Evolutionary conservation across 1,140 invertebrate genomes (phyloP), one percentile per base, ranked within the genome.

Genomic region (Drosophila mayri): DNA sequence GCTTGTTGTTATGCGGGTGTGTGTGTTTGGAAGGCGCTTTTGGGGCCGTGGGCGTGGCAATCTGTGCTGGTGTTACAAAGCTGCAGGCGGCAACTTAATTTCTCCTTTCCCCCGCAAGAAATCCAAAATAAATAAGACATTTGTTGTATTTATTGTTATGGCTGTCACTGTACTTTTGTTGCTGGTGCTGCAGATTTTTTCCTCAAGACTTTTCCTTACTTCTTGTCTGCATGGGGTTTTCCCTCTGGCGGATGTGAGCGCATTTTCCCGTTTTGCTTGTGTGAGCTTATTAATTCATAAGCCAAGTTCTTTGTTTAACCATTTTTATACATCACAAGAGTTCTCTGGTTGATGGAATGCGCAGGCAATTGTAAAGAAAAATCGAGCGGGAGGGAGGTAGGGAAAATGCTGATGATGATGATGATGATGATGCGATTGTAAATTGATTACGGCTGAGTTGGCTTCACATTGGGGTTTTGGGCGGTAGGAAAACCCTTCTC

Each of bases 41-140:
- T 50, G 46, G 59, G 41, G 16, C 37, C 22, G 37, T 37, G 66
- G 66, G 68, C 58, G 70, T 72, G 67, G 30, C 70, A 73, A 60
- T 67, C 73, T 60, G 57, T 66, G 80, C 72, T 77, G 73, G 84
- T 88, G 84, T 84, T 82, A 87, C 79, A 84, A 84, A 77, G 59
- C 84, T 87, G 80, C 76, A 87, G 84, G 84, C 84, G 85, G 84
- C 84, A 87, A 88, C 85, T 88, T 90, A 87, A 84, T 87, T 88
- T 88, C 80, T 64, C 37, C 59, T 58, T n/a, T 25, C 20, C 14
- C 32, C 35, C 64, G 49, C 52, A 38, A 70, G 50, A 76, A 70
- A 81, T 61, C 70, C 66, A 76, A 76, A 86, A 81, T 81, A 86
- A 86, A 86, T 76, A 86, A 86, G 74, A 86, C 78, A 79, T 86